Evolutionary conservation across 1,140 invertebrate species (phyloP).

Genomic region (Tetramorium alpestre): DNA sequence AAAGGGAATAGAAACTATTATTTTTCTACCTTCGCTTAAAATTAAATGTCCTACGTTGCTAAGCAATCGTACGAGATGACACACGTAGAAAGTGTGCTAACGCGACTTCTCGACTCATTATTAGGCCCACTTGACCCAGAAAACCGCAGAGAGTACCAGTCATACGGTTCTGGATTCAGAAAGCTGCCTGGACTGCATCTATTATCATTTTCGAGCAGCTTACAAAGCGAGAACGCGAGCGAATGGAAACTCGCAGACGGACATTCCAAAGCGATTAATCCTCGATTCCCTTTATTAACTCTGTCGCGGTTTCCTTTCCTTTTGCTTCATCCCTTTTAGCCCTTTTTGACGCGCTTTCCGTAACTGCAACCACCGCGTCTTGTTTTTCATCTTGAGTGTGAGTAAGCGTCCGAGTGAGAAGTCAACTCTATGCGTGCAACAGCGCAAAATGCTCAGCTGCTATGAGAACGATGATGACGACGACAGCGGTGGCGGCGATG

Average conservation of each 20-base stretch:
- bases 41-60: neutral
- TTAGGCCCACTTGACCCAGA: slow-evolving; percentile 28
- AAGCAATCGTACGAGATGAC: neutral
- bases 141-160: neutral
- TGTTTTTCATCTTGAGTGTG: neutral
- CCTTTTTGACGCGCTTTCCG: neutral
- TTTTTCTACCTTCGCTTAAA: neutral
- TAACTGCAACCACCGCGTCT: neutral
- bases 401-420: neutral
- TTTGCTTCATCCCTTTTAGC: neutral
- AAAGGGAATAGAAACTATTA: neutral
- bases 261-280: slow-evolving; percentile 15
- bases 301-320: neutral
- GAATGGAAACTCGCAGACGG: neutral
- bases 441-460: slow-evolving; percentile 70
- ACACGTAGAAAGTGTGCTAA: neutral
- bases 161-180: neutral
- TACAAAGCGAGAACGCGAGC: neutral
- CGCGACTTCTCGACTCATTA: neutral
- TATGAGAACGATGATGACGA: slow-evolving; percentile 46
- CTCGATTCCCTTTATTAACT: slow-evolving; percentile 12
- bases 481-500: neutral
- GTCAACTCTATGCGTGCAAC: slow-evolving; percentile 50
- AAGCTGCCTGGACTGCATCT: neutral
- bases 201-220: neutral